Evolutionary conservation across 2,888 invertebrate genomes (phyloP), one percentile per base, ranked within the genome.

Genomic region (Drosophila formosana): DNA sequence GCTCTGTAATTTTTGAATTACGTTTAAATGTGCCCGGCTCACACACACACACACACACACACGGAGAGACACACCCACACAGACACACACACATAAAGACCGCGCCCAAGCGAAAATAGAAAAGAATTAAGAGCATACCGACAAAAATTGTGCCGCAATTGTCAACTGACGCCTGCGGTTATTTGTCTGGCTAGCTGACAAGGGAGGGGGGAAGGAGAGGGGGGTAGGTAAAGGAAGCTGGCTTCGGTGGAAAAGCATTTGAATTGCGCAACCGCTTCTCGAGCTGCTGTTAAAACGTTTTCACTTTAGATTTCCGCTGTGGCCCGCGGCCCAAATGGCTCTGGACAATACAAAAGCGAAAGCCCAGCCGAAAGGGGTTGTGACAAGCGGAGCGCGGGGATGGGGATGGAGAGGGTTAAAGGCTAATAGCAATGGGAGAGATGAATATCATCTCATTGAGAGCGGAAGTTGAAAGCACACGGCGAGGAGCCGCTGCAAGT

Each of bases 1-100:
- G 84, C 89, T 77, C 86, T 90, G 82, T 90, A 90, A 90, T 90
- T 90, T 90, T 86, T 82, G 82, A 82, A 88, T 90, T 90, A 90
- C 77, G 77, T 62, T 58, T 73, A 82, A 88, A 84, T 87, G 78
- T 75, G 80, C 13, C 7, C 72, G 61, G 66, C 72, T 67, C 61
- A 18, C 37, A 32, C 47, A 71, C 58, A 51, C 63, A 56, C 51
- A 68, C 43, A 41, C 45, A 45, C 37, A 65, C 69, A 55, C 49
- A 62, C 28, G 37, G 8, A 37, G 8, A 47, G 43, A 53, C 7
- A 18, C 61, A 18, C 37, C 28, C 47, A 66, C 58, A 66, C 58
- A 52, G 51, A 55, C 64, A 57, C 53, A 62, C 63, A 56, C 51
- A 68, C 43, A 9, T 32, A 32, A 9, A 32, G 32, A 37, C 41